Evolutionary conservation across 2,797 vertebrate genomes (phyloP).

Genomic region (Sebastolobus alascanus): DNA sequence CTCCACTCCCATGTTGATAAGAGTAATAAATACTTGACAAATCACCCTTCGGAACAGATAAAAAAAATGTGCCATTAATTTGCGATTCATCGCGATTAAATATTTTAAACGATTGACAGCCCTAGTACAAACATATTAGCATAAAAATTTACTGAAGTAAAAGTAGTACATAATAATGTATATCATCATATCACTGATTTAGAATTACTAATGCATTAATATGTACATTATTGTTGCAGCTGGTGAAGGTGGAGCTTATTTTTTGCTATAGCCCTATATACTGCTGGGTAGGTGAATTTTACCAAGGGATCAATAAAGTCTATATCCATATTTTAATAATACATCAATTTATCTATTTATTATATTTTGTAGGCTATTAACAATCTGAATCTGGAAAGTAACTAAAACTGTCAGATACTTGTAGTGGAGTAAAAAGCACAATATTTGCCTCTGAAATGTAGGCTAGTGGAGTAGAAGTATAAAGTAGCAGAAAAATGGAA

Average conservation of each 20-base stretch:
- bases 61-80: too few species aligned
- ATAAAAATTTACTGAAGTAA: background rate
- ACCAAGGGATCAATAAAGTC: background rate
- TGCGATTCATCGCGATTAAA: too few species aligned
- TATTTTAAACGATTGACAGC: too few species aligned
- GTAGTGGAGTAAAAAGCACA: too few species aligned
- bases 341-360: background rate
- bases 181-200: background rate
- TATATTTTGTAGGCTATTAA: background rate
- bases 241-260: background rate
- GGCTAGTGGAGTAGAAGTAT: too few species aligned
- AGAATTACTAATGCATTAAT: background rate
- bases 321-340: background rate
- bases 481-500: too few species aligned
- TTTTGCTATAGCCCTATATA: background rate
- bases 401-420: too few species aligned
- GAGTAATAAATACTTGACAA: too few species aligned
- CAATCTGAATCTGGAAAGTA: too few species aligned
- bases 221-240: background rate
- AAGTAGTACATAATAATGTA: background rate
- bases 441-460: too few species aligned
- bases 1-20: too few species aligned
- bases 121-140: background rate
- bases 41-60: too few species aligned
- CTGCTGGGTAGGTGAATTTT: background rate